Evolutionary conservation across 2,113 vertebrate species (phyloP), one percentile per base, ranked within the genome.

Genomic region (Leiothrix lutea): DNA sequence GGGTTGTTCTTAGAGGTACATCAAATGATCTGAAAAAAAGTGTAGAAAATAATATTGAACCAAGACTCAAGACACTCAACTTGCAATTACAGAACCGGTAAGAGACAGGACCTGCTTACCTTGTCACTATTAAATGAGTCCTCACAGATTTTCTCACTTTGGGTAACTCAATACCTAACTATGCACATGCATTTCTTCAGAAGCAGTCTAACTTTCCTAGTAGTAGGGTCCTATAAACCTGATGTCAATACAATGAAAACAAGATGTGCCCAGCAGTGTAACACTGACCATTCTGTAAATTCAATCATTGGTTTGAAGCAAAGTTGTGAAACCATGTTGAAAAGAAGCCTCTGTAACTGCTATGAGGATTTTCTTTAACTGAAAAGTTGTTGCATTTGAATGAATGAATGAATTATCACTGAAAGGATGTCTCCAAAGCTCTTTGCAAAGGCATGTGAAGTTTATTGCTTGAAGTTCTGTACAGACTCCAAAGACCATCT

Each of bases 191-290:
- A 45, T 70, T 71, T 23, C 65, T 97, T 95, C 61, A 96, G 86
- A 98, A 95, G 67, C 47, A 75, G 60, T 33, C 73, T 87, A 62
- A 65, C 42, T 67, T 92, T 91, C 80, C 96, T 88, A 97, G 91
- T 9, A n/a, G 15, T 94, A 94, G 89, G 45, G 81, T 61, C 61
- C 80, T 95, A 79, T 90, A 96, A 98, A 97, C 38, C 45, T 96
- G 80, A 95, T 97, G 96, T 96, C 91, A 95, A 92, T 94, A 92
- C 92, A 97, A 11, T 51, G 84, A 97, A 97, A 98, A 96, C 80
- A 98, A 96, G 93, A 94, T 91, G 95, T 97, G 94, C 97, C 94
- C 96, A 97, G 95, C 67, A 90, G 83, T 78, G 45, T 97, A 97
- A 97, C 93, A 94, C 48, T 57, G 83, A 93, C 80, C 67, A 57